These are phyloP conservation scores for Dipodomys ordii DNA, from an alignment of 2,113 vertebrate species.

Conservation along the genomic window DNA sequence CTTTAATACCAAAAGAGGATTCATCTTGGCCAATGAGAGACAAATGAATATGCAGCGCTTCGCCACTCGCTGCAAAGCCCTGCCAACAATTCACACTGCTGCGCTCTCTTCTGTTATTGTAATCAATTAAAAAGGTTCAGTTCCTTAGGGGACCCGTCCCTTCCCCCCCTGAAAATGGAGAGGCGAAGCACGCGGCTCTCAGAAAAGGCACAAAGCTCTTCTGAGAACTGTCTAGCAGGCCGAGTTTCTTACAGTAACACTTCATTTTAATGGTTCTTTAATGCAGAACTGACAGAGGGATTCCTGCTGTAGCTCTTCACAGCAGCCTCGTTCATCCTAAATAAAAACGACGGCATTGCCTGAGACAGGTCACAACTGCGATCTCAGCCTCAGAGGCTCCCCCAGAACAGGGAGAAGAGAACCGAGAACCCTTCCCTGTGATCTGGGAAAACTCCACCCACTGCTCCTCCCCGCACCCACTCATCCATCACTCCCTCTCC, in stretches of 20 bases:
- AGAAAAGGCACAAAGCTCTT: conserved; percentile 82
- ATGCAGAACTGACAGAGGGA: conserved; percentile 85
- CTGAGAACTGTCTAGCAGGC: conserved; percentile 87
- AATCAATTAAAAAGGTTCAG: conserved; percentile 85
- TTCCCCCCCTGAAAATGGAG: conserved; percentile 79
- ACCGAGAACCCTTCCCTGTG: not conserved
- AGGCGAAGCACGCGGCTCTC: conserved; percentile 57
- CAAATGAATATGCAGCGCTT: conserved; percentile 83
- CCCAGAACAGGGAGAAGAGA: not conserved
- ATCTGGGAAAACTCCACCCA: not conserved
- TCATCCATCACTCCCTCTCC: not conserved
- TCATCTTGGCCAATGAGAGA: conserved; percentile 79
- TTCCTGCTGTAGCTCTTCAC: conserved; percentile 73
- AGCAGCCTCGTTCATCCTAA: conserved; percentile 79
- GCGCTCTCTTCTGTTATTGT: conserved; percentile 81
- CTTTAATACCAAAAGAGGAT: conserved; percentile 77
- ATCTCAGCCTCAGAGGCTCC: conserved; percentile 57
- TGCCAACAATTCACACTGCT: conserved; percentile 76
- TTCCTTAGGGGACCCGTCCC: conserved; percentile 35
- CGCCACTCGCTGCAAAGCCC: conserved; percentile 78
- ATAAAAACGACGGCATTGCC: conserved; percentile 80
- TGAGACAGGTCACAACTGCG: conserved; percentile 73
- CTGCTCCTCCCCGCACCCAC: not conserved
- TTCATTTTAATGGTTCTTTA: conserved; percentile 86
- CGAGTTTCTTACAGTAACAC: conserved; percentile 87